These are phyloP conservation scores for Oryctolagus cuniculus DNA, from an alignment of 2,113 vertebrate species.

Conservation along the genomic window mOryCun1.1 NC_091435.1:137264001-137264500, in stretches of 20 bases:
- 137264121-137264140: background rate
- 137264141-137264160: background rate
- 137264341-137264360: background rate
- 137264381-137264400: background rate
- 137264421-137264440: background rate
- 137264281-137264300: background rate
- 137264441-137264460: background rate
- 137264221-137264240: background rate
- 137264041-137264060: background rate
- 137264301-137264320: background rate
- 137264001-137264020: background rate
- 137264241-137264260: background rate
- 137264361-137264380: background rate
- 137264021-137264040: background rate
- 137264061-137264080: background rate
- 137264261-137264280: rapidly evolving
- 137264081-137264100: background rate
- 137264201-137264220: background rate
- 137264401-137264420: background rate
- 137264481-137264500: background rate
- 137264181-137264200: background rate
- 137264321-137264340: background rate
- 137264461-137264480: background rate
- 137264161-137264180: background rate
- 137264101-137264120: background rate